A percentile compares a stretch with the other conserved stretches of the same genome.
Conservation (phyloP, 1,140 invertebrate genomes). For the Ditylenchus dipsaci region DNA sequence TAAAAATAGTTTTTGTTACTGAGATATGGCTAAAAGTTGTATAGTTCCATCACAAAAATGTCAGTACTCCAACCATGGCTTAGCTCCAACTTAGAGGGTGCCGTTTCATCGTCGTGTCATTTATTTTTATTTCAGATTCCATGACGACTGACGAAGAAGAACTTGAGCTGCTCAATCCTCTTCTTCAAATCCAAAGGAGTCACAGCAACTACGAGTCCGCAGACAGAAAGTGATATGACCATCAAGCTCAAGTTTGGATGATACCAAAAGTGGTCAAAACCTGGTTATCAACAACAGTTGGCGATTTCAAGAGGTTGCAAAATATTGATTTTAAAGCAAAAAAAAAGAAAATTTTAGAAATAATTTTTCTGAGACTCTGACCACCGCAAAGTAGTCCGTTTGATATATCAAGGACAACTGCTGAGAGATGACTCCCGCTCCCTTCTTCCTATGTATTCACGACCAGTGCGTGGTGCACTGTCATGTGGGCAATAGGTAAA, state of each 20-base stretch:
- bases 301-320: constrained; percentile 46
- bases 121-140: not conserved
- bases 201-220: not conserved
- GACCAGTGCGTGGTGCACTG: constrained; percentile 46
- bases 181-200: not conserved
- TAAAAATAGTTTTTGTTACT: no score
- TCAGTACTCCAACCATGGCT: no score
- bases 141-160: constrained; percentile 2
- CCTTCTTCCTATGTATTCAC: constrained; percentile 43
- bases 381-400: constrained; percentile 35
- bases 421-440: constrained; percentile 42
- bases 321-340: constrained; percentile 9
- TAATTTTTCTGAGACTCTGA: constrained; percentile 29
- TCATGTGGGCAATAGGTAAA: constrained; percentile 36
- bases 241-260: constrained; percentile 49
- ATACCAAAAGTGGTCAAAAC: constrained; percentile 37
- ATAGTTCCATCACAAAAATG: no score
- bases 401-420: constrained; percentile 45
- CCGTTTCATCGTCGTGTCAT: no score
- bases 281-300: constrained; percentile 33
- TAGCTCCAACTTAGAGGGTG: no score
- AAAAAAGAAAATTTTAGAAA: constrained; percentile 18
- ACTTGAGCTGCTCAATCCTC: not conserved
- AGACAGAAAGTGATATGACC: not conserved
- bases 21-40: no score